Evolutionary conservation across 37 sponge, comb jelly and placozoan genomes (phyloP).

Genomic region (Amphimedon queenslandica): DNA sequence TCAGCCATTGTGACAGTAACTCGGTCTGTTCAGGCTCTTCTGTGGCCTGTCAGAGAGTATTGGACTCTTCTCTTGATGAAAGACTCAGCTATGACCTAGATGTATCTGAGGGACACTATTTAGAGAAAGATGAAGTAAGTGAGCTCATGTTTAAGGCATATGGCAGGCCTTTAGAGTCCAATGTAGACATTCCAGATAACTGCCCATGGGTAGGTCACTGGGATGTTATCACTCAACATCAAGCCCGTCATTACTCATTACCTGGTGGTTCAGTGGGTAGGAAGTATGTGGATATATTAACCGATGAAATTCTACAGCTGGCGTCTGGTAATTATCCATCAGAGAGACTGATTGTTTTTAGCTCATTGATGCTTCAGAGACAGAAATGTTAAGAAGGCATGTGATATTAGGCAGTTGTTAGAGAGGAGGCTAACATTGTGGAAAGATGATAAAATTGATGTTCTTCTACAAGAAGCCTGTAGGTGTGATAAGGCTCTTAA

Average conservation of each 20-base stretch:
- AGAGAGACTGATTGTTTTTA: constrained; percentile 9
- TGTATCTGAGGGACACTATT: neutral
- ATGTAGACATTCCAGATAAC: neutral
- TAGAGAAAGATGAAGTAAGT: neutral
- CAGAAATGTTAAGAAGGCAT: neutral
- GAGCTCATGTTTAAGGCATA: neutral
- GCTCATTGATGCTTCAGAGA: constrained; percentile 23
- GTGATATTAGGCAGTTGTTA: constrained; percentile 13
- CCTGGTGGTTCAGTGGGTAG: neutral
- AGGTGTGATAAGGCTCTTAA: constrained; percentile 13
- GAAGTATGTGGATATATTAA: neutral
- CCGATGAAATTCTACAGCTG: neutral
- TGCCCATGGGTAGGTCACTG: neutral
- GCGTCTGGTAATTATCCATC: neutral
- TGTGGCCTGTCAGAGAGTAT: too few species aligned
- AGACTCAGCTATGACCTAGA: too few species aligned
- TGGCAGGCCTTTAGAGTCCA: neutral
- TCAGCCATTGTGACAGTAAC: too few species aligned
- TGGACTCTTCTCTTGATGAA: too few species aligned
- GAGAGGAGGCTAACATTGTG: constrained; percentile 2
- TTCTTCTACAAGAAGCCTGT: constrained; percentile 5
- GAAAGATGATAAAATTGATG: neutral
- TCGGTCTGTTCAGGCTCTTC: too few species aligned
- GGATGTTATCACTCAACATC: neutral
- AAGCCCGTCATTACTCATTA: neutral